These are phyloP conservation scores for Limenitis camilla DNA, from an alignment of 2,888 invertebrate genomes.

Conservation along the genomic window DNA sequence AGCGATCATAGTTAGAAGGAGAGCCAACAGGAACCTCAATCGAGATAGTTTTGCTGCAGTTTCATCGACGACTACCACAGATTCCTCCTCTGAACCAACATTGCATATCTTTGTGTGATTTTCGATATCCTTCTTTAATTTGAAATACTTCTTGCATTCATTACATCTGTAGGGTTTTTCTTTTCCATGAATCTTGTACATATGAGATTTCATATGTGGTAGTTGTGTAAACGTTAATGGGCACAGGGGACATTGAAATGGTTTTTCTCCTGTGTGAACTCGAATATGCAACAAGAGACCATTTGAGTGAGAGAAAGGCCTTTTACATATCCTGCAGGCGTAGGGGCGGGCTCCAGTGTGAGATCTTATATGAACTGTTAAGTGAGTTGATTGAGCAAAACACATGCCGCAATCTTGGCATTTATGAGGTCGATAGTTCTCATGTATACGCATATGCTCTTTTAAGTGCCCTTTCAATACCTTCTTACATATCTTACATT, in stretches of 20 bases:
- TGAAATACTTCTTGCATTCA: constrained; percentile 82
- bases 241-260: constrained; percentile 82
- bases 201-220: constrained; percentile 91
- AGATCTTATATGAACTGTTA: constrained; percentile 88
- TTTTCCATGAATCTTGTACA: constrained; percentile 88
- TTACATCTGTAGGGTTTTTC: constrained; percentile 85
- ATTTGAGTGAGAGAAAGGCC: constrained; percentile 88
- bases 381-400: constrained; percentile 88
- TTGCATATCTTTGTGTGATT: constrained; percentile 74
- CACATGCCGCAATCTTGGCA: constrained; percentile 85
- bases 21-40: constrained; percentile 86
- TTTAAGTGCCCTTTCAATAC: constrained; percentile 86
- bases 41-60: constrained; percentile 80
- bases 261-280: constrained; percentile 89
- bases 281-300: constrained; percentile 88
- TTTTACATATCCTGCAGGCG: constrained; percentile 85
- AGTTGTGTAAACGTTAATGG: constrained; percentile 85
- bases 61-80: constrained; percentile 46
- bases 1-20: constrained; percentile 87
- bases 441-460: constrained; percentile 88
- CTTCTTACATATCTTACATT: constrained; percentile 87
- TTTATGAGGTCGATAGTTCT: constrained; percentile 82
- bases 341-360: constrained; percentile 90
- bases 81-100: constrained; percentile 38
- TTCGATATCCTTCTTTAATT: constrained; percentile 83